Evolutionary conservation across 2,113 vertebrate genomes (phyloP), one percentile per base, ranked within the genome.

Genomic region (Eulemur macaco): DNA sequence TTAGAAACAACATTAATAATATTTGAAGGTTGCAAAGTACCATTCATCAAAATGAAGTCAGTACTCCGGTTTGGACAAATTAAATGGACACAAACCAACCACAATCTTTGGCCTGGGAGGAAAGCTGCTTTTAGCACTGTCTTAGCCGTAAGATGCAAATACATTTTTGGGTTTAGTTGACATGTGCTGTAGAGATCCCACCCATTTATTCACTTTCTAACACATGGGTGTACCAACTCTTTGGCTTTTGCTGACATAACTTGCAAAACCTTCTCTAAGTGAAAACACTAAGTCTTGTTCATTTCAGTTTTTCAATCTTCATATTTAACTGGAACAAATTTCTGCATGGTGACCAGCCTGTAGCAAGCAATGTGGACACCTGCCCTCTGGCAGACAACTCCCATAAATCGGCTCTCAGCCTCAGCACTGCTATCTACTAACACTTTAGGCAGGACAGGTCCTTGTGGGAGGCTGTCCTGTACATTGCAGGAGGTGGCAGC

Each of bases 401-500:
- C 29, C 25, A 8, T 13, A 12, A n/a, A 13, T 37, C 1, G 1
- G 31, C 69, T 21, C 23, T n/a, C 1, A 1, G 2, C 21, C 42
- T 54, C 45, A 1, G 45, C 37, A 7, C 31, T 7, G 1, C 34
- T 11, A 1, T 6, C 15, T 10, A 1, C 42, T 11, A 1, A 14
- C 20, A 0, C 4, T 31, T 6, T 0, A 29, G 11, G 27, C 11
- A 0, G 29, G 54, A 39, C 4, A 1, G 0, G 42, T 23, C 50
- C 25, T 34, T 0, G 2, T 1, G 2, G 31, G 34, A 56, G 11
- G 2, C 42, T 13, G 4, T 8, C 31, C 31, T 37, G 88, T 25
- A 14, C 11, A 13, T 31, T 12, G 12, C 4, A 14, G 69, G 14
- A 8, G 10, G 37, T 8, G 18, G 29, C 27, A 4, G 15, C 10